Evolutionary conservation across 1,140 invertebrate genomes (phyloP).

Genomic region (Diabrotica undecimpunctata): DNA sequence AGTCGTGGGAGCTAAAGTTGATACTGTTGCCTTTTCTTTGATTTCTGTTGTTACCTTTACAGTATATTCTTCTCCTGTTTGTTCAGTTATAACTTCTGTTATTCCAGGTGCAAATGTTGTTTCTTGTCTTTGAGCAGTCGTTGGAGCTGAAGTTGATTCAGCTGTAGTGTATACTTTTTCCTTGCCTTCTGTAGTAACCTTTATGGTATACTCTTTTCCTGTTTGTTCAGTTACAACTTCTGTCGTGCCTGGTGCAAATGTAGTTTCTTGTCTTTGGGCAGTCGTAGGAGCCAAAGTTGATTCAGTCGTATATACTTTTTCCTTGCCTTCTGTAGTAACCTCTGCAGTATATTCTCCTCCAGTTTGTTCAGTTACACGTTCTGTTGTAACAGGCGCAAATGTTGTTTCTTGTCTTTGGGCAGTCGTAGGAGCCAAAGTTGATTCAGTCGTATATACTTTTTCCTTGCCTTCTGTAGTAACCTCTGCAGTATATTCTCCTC

Average conservation of each 20-base stretch:
- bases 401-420: neutral
- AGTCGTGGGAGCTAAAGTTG: neutral
- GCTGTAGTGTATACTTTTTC: neutral
- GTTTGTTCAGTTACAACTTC: neutral
- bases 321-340: neutral
- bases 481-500: neutral
- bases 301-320: neutral
- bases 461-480: neutral
- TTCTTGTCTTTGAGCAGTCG: neutral
- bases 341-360: neutral
- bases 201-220: neutral
- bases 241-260: neutral
- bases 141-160: neutral
- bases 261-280: neutral
- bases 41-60: no score
- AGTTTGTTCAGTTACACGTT: neutral
- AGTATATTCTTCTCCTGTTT: neutral
- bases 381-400: neutral
- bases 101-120: no score
- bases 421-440: neutral
- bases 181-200: no score
- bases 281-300: no score
- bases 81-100: neutral
- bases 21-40: no score
- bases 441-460: neutral